Evolutionary conservation across 2,113 vertebrate genomes (phyloP).

Genomic region (Tinamus guttatus): DNA sequence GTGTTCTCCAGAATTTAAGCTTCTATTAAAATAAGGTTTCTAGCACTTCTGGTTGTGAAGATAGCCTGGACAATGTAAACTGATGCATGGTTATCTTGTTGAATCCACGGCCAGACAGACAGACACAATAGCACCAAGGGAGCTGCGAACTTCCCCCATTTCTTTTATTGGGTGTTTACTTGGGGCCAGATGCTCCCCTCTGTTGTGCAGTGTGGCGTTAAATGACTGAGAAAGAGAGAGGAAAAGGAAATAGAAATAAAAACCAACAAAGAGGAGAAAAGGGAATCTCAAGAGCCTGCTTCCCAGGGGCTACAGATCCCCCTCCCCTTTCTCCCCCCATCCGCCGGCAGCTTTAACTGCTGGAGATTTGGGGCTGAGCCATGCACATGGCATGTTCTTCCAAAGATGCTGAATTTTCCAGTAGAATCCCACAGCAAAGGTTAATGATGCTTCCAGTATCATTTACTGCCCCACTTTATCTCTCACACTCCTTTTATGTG

Average conservation of each 20-base stretch:
- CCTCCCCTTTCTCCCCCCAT: not conserved
- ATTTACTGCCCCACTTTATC: not conserved
- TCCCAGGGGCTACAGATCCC: slow-evolving; percentile 7
- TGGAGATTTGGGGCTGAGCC: slow-evolving; percentile 17
- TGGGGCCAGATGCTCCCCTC: slow-evolving; percentile 62
- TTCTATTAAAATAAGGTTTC: slow-evolving; percentile 67
- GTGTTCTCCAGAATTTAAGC: slow-evolving; percentile 58
- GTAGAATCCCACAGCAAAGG: not conserved
- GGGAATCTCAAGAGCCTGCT: slow-evolving; percentile 14
- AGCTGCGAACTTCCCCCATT: slow-evolving; percentile 60
- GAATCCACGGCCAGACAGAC: slow-evolving; percentile 45
- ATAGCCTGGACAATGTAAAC: slow-evolving; percentile 68
- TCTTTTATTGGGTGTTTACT: slow-evolving; percentile 67
- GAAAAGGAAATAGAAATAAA: slow-evolving; percentile 63
- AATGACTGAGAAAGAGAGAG: slow-evolving; percentile 45
- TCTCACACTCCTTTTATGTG: not conserved
- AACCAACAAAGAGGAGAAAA: slow-evolving; percentile 38
- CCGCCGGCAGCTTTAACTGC: not conserved
- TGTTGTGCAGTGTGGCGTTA: not conserved
- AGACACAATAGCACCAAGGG: slow-evolving; percentile 55
- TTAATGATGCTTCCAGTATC: not conserved
- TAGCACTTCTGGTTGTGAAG: slow-evolving; percentile 58
- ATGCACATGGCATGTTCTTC: not conserved
- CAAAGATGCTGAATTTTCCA: not conserved
- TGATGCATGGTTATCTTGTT: slow-evolving; percentile 64